Evolutionary conservation across 2,797 vertebrate species (phyloP), one percentile per base, ranked within the genome.

Genomic region (Anas bernieri): DNA sequence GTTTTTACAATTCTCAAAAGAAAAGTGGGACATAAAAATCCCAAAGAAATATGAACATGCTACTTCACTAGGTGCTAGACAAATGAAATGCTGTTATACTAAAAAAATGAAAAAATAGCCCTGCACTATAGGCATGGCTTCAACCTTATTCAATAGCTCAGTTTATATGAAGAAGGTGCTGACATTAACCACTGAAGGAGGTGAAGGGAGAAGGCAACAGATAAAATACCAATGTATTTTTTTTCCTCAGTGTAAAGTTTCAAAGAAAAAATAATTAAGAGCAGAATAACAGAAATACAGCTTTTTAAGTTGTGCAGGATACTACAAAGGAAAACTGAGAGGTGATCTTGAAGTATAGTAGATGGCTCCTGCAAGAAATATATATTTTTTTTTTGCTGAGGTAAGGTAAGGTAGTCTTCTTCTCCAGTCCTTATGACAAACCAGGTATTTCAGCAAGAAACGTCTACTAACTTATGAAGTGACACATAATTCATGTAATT

Each of bases 91-190:
- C 9, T 28, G 25, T 70, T 85, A 83, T 10, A 77, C 12, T 77
- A 91, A 91, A 92, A 87, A 80, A 37, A 45, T 78, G 41, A 91
- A 64, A 86, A 87, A 89, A 64, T 4, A 94, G 54, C 79, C 61
- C 76, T 77, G 89, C 75, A 90, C 63, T n/a, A 39, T 43, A 94
- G 68, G 33, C 63, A 84, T 54, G 52, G 82, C 75, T 93, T 89
- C 84, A 89, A 37, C 84, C 48, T 79, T 80, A 91, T 41, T 89
- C 64, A 85, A 25, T 39, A 63, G 18, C 18, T 75, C 46, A 63
- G 28, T 50, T 83, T 75, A 88, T 3, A 46, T 68, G 35, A 87
- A 81, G 94, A 94, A 85, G 64, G 56, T 31, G 10, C 7, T 88
- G 30, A 45, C n/a, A 72, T 45, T 45, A 85, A n/a, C 23, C 4